These are phyloP conservation scores for Xyliphius kryptos DNA, from an alignment of 2,113 vertebrate species.

Conservation along the genomic window DNA sequence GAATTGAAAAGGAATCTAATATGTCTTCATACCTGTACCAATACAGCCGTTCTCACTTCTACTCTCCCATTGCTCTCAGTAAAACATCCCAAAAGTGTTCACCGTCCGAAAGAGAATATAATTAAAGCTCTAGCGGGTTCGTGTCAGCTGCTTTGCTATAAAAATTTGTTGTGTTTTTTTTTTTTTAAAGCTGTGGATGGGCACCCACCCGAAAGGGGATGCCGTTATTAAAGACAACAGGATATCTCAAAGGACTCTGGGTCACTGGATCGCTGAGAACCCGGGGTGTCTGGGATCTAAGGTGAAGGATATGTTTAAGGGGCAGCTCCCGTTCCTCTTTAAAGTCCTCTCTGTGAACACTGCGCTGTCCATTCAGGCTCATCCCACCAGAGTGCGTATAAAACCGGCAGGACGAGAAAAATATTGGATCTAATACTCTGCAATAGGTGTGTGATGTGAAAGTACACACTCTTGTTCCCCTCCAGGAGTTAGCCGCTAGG, in stretches of 20 bases:
- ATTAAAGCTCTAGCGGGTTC: too few relatives aligned
- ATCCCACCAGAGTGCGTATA: constrained; percentile 79
- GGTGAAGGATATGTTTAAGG: constrained; percentile 81
- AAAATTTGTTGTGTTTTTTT: too few relatives aligned
- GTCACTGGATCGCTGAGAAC: constrained; percentile 84
- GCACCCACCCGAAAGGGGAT: constrained; percentile 87
- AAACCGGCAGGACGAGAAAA: background rate
- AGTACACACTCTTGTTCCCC: background rate
- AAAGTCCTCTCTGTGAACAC: constrained; percentile 92
- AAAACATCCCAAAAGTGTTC: too few relatives aligned
- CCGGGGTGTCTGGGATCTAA: constrained; percentile 79
- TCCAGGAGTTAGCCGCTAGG: constrained; percentile 79
- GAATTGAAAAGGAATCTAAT: too few relatives aligned
- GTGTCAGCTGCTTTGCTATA: too few relatives aligned
- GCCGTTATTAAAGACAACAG: constrained; percentile 80
- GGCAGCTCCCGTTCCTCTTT: constrained; percentile 89
- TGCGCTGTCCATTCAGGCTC: constrained; percentile 90
- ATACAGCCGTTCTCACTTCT: too few relatives aligned
- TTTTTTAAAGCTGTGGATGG: constrained; percentile 98
- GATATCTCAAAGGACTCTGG: constrained; percentile 78
- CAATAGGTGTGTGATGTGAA: too few relatives aligned
- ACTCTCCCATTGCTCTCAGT: too few relatives aligned
- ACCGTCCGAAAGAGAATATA: too few relatives aligned
- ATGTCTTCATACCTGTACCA: too few relatives aligned
- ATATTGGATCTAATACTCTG: too few relatives aligned